Evolutionary conservation across 2,888 invertebrate genomes (phyloP), one percentile per base, ranked within the genome.

Genomic region (Harpagoxenus sublaevis): DNA sequence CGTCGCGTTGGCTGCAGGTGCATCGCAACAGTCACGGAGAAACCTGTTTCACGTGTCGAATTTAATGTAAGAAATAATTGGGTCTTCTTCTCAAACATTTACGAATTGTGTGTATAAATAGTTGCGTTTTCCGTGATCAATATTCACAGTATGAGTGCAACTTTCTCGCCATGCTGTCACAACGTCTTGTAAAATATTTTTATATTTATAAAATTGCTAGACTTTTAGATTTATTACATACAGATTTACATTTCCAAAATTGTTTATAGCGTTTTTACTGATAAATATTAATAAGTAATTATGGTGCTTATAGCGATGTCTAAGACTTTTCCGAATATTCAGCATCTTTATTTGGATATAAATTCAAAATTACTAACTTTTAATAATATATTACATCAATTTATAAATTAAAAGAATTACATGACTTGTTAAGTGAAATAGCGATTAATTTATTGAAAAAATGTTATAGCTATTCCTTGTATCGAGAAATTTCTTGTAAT

Each of bases 1-100:
- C 39, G 3, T 35, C 35, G 42, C 42, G 42, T 63, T 23, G 9
- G 5, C 18, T 39, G 65, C 77, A 77, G 77, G 53, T 77, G 77
- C 65, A 65, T 53, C 39, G 39, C 60, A 39, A 55, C 55, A 55
- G 39, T 42, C 55, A 39, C 42, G 57, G 18, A 31, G n/a, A 18
- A 74, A 74, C 77, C 75, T 63, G 39, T 63, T 75, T 62, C 35
- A 42, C 48, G 63, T 18, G 39, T 53, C 0, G 63, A 65, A 77
- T 65, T 65, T 78, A 66, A 57, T 31, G 45, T 68, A 68, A 57
- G 5, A n/a, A 35, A 66, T 78, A 45, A 78, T 78, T 66, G 12
- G 15, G 18, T 31, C 12, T 65, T 74, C 3, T 53, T 28, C 18
- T 39, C 1, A 31, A 55, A 31, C 31, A 57, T 45, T 55, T 55